Conservation (phyloP, 2,113 vertebrate species). For the Tupaia chinensis region DNA sequence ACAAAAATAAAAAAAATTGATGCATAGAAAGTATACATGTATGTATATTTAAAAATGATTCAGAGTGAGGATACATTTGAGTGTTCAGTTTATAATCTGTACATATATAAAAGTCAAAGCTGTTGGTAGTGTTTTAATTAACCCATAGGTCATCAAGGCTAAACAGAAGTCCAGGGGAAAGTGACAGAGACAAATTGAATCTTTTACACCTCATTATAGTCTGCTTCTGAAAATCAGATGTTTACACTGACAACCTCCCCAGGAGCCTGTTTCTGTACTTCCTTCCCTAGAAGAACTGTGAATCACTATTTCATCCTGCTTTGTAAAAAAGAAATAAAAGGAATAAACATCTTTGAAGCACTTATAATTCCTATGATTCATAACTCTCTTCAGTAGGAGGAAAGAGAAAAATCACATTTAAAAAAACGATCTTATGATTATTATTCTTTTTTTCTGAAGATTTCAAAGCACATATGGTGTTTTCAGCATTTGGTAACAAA, state of each 20-base stretch:
- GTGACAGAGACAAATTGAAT: slow-evolving; percentile 56
- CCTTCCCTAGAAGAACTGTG: neutral
- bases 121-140: slow-evolving; percentile 51
- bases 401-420: neutral
- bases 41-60: neutral
- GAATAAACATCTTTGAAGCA: neutral
- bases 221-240: neutral
- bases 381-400: neutral
- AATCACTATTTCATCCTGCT: neutral
- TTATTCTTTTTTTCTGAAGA: neutral
- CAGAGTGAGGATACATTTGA: neutral
- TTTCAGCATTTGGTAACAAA: neutral
- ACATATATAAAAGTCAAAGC: neutral
- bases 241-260: neutral
- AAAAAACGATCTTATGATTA: neutral
- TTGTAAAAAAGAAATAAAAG: neutral
- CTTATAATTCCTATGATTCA: neutral
- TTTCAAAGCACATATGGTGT: neutral
- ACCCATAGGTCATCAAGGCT: neutral
- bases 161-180: neutral
- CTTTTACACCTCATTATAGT: neutral
- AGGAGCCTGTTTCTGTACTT: neutral
- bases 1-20: neutral
- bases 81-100: neutral
- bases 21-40: neutral